These are phyloP conservation scores for Arnoldichthys spilopterus DNA, from an alignment of 2,797 vertebrate species.

Conservation along the genomic window DNA sequence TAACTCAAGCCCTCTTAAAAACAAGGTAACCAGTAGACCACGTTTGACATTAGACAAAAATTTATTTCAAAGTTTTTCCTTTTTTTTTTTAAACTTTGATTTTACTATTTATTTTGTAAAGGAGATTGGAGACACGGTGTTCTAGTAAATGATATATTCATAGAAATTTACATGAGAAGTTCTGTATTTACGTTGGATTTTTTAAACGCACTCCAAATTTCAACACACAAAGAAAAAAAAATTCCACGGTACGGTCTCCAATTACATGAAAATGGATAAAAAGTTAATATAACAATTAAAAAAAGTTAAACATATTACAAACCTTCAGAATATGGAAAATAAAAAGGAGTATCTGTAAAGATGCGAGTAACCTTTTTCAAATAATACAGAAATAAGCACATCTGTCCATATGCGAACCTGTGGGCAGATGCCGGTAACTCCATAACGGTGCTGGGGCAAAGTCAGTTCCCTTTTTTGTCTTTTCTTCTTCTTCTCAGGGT, in stretches of 20 bases:
- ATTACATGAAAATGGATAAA: slow-evolving; percentile 77
- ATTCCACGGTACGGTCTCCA: slow-evolving; percentile 68
- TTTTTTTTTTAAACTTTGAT: slow-evolving; percentile 49
- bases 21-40: slow-evolving; percentile 43
- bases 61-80: slow-evolving; percentile 57
- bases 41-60: slow-evolving; percentile 59
- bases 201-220: slow-evolving; percentile 71
- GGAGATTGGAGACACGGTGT: slow-evolving; percentile 78
- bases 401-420: slow-evolving; percentile 39
- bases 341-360: slow-evolving; percentile 74
- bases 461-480: slow-evolving; percentile 52
- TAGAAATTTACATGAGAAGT: slow-evolving; percentile 81
- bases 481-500: slow-evolving; percentile 44
- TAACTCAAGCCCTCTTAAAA: neutral
- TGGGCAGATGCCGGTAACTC: slow-evolving; percentile 32
- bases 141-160: slow-evolving; percentile 82
- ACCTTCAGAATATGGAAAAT: slow-evolving; percentile 76
- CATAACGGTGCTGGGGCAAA: slow-evolving; percentile 21
- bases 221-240: slow-evolving; percentile 73
- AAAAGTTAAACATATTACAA: slow-evolving; percentile 81
- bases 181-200: slow-evolving; percentile 70
- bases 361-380: slow-evolving; percentile 58
- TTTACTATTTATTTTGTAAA: slow-evolving; percentile 83
- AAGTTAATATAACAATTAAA: slow-evolving; percentile 76
- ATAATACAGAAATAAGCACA: slow-evolving; percentile 47